Evolutionary conservation across 2,797 vertebrate genomes (phyloP).

Genomic region (Tenualosa thibaudeaui): DNA sequence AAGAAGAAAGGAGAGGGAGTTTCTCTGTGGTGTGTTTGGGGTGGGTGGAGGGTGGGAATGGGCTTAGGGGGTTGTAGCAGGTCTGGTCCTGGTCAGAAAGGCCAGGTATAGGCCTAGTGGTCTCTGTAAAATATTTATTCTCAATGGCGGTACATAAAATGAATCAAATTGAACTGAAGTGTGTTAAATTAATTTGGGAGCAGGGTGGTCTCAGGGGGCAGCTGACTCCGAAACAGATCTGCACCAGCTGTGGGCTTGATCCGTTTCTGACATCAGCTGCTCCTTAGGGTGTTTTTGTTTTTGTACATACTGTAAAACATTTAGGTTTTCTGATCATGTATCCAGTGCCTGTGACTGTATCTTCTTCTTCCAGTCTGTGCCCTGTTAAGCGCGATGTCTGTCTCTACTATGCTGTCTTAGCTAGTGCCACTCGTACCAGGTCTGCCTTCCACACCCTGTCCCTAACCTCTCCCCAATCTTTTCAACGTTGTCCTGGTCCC

Average conservation of each 20-base stretch:
- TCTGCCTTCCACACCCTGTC: not conserved
- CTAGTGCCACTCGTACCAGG: not conserved
- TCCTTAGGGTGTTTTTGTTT: not conserved
- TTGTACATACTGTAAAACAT: not conserved
- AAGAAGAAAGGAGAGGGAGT: not conserved
- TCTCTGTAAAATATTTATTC: not conserved
- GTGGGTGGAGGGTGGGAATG: no score
- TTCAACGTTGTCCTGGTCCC: not conserved
- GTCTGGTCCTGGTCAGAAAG: not conserved
- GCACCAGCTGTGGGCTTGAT: no score
- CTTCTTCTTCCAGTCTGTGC: not conserved
- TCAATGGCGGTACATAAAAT: not conserved
- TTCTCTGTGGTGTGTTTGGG: not conserved
- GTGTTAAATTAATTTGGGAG: not conserved
- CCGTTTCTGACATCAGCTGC: not conserved
- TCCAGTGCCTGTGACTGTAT: not conserved
- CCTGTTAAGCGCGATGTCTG: not conserved
- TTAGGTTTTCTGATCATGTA: not conserved
- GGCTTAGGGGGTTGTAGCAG: not conserved
- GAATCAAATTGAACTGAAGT: not conserved
- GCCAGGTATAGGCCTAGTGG: not conserved
- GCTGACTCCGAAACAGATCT: not conserved
- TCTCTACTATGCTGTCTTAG: not conserved
- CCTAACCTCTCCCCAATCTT: not conserved
- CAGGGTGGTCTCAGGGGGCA: not conserved